A percentile compares a stretch with the other conserved stretches of the same genome.
Evolutionary conservation across 2,797 vertebrate species (phyloP).

Genomic region (Tragelaphus oryx): DNA sequence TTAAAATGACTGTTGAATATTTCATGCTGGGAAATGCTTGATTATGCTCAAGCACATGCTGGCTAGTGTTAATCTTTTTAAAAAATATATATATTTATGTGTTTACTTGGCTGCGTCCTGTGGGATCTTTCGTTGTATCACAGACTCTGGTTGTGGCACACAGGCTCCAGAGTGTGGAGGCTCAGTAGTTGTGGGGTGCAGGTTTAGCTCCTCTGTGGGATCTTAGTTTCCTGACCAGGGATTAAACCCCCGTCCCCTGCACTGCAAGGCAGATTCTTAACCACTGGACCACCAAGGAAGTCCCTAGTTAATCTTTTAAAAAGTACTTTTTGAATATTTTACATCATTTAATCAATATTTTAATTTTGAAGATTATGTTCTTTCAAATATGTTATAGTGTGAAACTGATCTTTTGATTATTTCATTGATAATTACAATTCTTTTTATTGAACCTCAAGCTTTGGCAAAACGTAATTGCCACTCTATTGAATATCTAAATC

Average conservation of each 20-base stretch:
- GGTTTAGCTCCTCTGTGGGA: background rate
- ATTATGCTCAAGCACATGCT: no score
- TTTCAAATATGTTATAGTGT: background rate
- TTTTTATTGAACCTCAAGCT: background rate
- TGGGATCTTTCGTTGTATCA: background rate
- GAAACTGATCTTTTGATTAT: constrained; percentile 9
- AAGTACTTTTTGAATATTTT: background rate
- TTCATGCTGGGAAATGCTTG: no score
- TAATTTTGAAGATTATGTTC: constrained; percentile 13
- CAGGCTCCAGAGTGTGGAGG: background rate
- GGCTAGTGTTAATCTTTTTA: no score
- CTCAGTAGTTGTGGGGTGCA: background rate
- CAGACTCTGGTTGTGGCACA: background rate
- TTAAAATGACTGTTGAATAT: no score
- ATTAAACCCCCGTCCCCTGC: background rate
- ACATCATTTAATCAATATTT: background rate
- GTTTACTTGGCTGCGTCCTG: background rate
- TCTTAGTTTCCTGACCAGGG: background rate
- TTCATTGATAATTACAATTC: background rate
- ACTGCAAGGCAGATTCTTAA: background rate
- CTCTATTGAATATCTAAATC: background rate
- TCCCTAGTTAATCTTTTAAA: background rate
- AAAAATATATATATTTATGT: background rate
- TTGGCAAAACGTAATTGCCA: background rate
- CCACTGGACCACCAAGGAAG: background rate